These are phyloP conservation scores for Pachyrhynchus sulphureomaculatus DNA, from an alignment of 1,140 invertebrate genomes.

Conservation along the genomic window DNA sequence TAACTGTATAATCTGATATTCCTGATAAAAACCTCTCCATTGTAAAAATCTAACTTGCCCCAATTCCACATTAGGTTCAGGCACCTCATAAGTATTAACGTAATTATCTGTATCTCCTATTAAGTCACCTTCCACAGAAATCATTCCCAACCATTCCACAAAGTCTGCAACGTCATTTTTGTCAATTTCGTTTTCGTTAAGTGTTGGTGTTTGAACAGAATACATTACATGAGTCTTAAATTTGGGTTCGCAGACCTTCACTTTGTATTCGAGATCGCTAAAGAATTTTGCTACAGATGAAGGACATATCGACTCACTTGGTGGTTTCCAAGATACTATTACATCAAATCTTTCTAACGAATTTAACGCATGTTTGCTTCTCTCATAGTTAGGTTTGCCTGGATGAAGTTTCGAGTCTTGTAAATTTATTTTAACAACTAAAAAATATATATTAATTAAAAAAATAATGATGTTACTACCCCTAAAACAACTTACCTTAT, in stretches of 20 bases:
- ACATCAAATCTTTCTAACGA: slow-evolving; percentile 53
- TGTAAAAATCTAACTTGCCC: slow-evolving; percentile 52
- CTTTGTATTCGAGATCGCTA: slow-evolving; percentile 50
- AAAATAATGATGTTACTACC: background rate
- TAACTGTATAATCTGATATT: slow-evolving; percentile 49
- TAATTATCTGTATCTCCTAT: slow-evolving; percentile 38
- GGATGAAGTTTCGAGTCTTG: slow-evolving; percentile 11
- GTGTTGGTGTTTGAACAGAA: slow-evolving; percentile 50
- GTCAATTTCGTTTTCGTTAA: slow-evolving; percentile 37
- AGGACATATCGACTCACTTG: slow-evolving; percentile 57
- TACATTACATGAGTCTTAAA: slow-evolving; percentile 44
- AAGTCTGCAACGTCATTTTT: slow-evolving; percentile 46
- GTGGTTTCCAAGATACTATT: slow-evolving; percentile 59
- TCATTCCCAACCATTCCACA: slow-evolving; percentile 59
- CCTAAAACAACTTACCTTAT: slow-evolving; percentile 12
- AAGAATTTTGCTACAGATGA: slow-evolving; percentile 64
- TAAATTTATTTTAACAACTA: slow-evolving; percentile 23
- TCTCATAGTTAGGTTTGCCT: slow-evolving; percentile 12
- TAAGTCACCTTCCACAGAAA: slow-evolving; percentile 53
- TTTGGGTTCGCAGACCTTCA: slow-evolving; percentile 53
- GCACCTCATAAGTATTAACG: slow-evolving; percentile 50
- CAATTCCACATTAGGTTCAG: slow-evolving; percentile 42
- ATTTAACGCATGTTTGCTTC: slow-evolving; percentile 53
- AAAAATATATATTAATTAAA: slow-evolving; percentile 22
- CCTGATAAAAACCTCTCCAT: slow-evolving; percentile 57